phyloP scores from a whole-genome alignment of 2,797 vertebrate species.

The Paguma larvata region DNA sequence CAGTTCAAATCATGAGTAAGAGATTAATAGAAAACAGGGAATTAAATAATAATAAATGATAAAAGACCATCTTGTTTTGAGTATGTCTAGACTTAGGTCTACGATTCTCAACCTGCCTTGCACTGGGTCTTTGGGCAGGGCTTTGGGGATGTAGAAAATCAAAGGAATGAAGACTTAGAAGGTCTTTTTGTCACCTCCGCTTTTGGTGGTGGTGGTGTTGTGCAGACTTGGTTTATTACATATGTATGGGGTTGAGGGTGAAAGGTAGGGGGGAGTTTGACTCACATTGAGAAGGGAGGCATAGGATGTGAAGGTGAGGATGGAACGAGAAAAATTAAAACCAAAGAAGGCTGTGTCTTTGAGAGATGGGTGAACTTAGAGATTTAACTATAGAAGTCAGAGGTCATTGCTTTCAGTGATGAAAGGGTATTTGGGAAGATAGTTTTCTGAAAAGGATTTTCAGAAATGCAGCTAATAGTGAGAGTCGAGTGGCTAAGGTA shows the following conservation, averaged over 20 bases:
- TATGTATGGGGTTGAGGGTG: background rate
- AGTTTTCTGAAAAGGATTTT: slow-evolving; percentile 13
- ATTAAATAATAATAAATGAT: background rate
- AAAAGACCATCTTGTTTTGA: background rate
- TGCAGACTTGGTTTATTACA: background rate
- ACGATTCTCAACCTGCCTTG: background rate
- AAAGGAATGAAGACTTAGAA: background rate
- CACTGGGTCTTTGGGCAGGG: background rate
- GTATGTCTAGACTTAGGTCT: background rate
- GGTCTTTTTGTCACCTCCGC: background rate
- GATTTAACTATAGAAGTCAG: background rate
- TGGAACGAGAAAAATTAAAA: background rate
- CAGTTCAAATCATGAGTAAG: background rate
- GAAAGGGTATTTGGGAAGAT: background rate
- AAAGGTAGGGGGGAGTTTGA: background rate
- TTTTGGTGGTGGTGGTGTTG: background rate
- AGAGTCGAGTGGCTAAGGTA: background rate
- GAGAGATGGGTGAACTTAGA: background rate
- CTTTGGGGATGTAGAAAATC: background rate
- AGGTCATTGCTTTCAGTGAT: background rate
- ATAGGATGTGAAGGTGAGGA: background rate
- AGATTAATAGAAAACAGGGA: background rate
- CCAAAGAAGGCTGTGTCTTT: background rate
- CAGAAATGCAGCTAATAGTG: background rate
- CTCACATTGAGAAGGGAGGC: background rate